Conservation (phyloP, 2,797 vertebrate genomes). For the Denticeps clupeoides region DNA sequence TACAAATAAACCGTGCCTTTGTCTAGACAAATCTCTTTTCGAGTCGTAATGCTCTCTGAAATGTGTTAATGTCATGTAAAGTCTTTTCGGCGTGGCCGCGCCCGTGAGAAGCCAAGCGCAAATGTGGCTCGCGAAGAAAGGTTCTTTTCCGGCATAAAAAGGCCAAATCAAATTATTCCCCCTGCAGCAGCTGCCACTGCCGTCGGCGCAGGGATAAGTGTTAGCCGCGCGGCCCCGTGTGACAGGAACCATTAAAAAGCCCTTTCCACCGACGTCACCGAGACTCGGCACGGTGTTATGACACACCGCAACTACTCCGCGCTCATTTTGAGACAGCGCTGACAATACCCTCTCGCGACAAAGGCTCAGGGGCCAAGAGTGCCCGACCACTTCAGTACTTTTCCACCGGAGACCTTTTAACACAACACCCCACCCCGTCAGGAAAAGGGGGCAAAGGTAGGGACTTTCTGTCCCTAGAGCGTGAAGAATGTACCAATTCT, state of each 20-base stretch:
- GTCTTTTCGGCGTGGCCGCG: constrained; percentile 53
- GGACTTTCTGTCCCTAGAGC: constrained; percentile 1
- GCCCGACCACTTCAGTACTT: background rate
- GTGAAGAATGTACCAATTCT: constrained; percentile 18
- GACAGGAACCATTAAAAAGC: constrained; percentile 57
- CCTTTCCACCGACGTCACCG: constrained; percentile 42
- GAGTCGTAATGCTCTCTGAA: constrained; percentile 67
- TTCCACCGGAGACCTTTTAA: constrained; percentile 4
- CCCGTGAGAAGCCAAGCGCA: constrained; percentile 48
- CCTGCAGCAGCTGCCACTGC: constrained; percentile 58
- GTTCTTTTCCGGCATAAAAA: constrained; percentile 64
- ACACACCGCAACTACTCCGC: background rate
- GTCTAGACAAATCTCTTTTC: constrained; percentile 72
- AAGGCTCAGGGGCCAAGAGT: background rate
- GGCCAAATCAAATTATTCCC: constrained; percentile 66
- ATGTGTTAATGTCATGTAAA: constrained; percentile 74
- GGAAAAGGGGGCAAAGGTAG: constrained; percentile 6
- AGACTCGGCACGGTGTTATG: background rate
- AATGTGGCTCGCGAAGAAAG: constrained; percentile 59
- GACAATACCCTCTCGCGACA: background rate
- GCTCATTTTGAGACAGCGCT: background rate
- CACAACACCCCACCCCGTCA: background rate
- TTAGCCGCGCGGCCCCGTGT: constrained; percentile 50
- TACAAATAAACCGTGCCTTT: constrained; percentile 72
- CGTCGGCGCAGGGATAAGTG: constrained; percentile 40